Conservation (phyloP, 2,113 vertebrate species). For the Callorhinus ursinus region DNA sequence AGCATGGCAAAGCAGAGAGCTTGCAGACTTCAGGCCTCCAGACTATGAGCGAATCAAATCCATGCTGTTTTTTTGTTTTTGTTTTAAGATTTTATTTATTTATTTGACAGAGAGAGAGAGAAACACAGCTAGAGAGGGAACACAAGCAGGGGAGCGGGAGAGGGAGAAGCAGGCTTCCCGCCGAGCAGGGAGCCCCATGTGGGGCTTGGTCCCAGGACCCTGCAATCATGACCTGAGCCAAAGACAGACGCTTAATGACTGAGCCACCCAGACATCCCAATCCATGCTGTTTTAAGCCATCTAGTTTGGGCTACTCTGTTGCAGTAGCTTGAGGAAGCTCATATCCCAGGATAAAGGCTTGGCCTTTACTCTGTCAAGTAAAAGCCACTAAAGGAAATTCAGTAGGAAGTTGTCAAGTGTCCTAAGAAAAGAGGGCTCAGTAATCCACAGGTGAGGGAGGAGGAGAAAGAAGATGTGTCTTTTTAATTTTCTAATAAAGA, state of each 20-base stretch:
- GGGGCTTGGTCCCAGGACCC: too few relatives aligned
- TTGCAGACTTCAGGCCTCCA: too few relatives aligned
- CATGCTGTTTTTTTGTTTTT: not conserved
- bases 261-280: too few relatives aligned
- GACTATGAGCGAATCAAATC: not conserved
- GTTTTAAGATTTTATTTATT: too few relatives aligned
- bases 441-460: not conserved
- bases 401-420: not conserved
- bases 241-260: too few relatives aligned
- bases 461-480: not conserved
- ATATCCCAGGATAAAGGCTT: not conserved
- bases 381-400: not conserved
- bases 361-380: not conserved
- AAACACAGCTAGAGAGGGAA: too few relatives aligned
- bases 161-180: too few relatives aligned
- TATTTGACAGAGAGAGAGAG: too few relatives aligned
- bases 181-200: too few relatives aligned
- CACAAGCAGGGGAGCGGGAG: too few relatives aligned
- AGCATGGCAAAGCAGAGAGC: accelerated
- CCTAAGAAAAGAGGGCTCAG: not conserved
- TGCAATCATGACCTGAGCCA: too few relatives aligned
- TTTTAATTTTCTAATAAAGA: not conserved
- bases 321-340: not conserved
- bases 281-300: not conserved
- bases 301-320: not conserved